A percentile compares a stretch with the other conserved stretches of the same genome.
phyloP scores from a whole-genome alignment of 2,113 vertebrate species.

The Pycnonotus jocosus region DNA sequence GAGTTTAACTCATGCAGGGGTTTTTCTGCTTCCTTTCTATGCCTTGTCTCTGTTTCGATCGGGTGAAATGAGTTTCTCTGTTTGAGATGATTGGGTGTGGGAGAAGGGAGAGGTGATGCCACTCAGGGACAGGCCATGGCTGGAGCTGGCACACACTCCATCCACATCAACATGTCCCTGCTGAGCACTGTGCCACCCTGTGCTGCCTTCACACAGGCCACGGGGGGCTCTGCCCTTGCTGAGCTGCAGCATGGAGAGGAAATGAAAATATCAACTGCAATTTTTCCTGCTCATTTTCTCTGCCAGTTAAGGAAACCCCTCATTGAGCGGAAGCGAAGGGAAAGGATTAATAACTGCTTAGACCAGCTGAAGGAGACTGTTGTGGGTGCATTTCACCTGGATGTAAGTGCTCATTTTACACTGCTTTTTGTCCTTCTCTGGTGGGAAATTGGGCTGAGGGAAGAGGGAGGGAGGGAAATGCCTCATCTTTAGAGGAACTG shows the following conservation, averaged over 20 bases:
- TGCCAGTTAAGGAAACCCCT: constrained; percentile 85
- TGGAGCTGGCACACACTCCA: background rate
- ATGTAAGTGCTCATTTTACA: constrained; percentile 73
- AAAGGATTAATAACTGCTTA: constrained; percentile 88
- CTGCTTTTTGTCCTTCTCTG: background rate
- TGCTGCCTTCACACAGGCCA: rapidly evolving
- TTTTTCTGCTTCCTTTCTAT: background rate
- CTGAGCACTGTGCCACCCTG: rapidly evolving
- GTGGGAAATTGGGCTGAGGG: background rate
- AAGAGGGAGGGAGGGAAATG: background rate
- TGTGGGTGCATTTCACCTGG: constrained; percentile 82
- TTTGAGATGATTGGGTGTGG: background rate
- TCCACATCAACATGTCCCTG: too few species aligned
- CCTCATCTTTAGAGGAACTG: background rate
- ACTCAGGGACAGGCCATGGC: background rate
- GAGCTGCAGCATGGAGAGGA: background rate
- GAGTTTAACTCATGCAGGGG: rapidly evolving
- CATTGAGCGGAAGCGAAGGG: constrained; percentile 85
- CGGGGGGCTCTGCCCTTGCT: background rate
- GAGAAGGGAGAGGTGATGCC: background rate
- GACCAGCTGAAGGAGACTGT: constrained; percentile 88
- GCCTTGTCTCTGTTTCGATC: background rate
- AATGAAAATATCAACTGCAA: background rate
- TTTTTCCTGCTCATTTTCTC: background rate
- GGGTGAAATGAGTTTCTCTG: constrained; percentile 53